These are phyloP conservation scores for Siniperca undulata DNA, from an alignment of 2,797 vertebrate genomes.

Conservation along the genomic window DNA sequence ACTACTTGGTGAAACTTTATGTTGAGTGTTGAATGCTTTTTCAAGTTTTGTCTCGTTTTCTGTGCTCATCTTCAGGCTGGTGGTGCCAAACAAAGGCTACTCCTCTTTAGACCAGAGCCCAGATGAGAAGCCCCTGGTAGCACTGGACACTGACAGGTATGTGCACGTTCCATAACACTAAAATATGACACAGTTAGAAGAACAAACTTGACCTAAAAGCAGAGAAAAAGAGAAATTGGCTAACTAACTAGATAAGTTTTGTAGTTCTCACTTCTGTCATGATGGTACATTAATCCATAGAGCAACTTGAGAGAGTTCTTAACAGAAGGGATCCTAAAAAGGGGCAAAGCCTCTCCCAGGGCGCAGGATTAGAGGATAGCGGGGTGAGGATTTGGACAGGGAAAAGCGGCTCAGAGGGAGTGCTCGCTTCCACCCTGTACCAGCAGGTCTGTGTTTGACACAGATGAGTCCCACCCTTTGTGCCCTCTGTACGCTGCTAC, in stretches of 20 bases:
- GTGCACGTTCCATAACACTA: not conserved
- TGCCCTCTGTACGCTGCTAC: constrained; percentile 16
- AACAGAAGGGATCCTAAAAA: constrained; percentile 68
- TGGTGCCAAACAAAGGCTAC: constrained; percentile 98
- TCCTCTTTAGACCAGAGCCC: constrained; percentile 98
- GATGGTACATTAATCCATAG: constrained; percentile 56
- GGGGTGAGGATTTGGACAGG: constrained; percentile 71
- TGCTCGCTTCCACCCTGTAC: constrained; percentile 25
- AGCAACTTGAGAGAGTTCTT: constrained; percentile 66
- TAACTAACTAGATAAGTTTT: constrained; percentile 15
- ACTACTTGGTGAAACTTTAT: not conserved
- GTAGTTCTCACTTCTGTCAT: constrained; percentile 16
- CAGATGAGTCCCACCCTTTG: constrained; percentile 66
- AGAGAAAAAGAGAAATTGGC: not conserved
- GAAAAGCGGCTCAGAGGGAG: constrained; percentile 73
- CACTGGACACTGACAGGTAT: constrained; percentile 98
- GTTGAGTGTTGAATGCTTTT: not conserved
- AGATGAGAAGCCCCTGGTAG: constrained; percentile 97
- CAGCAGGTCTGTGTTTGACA: constrained; percentile 65
- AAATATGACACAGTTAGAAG: not conserved
- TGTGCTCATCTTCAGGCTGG: constrained; percentile 86
- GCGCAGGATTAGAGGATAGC: constrained; percentile 73
- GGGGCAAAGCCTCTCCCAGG: constrained; percentile 67
- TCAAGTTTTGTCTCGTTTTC: not conserved
- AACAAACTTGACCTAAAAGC: not conserved